Evolutionary conservation across 2,113 vertebrate genomes (phyloP).

Genomic region (Bubalus kerabau): DNA sequence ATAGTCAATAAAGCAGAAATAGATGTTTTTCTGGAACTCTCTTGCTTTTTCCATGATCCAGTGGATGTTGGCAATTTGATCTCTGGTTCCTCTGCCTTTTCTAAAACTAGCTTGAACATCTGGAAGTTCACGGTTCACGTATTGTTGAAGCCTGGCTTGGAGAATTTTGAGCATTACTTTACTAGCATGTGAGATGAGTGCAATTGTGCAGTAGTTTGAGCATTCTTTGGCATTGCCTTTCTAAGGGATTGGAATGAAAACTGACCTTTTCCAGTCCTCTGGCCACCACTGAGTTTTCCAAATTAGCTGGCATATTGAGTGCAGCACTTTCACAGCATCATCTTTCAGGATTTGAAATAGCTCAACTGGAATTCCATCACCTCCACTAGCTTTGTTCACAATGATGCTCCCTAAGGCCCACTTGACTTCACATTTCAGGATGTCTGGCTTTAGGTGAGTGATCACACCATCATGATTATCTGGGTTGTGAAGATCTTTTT

Average conservation of each 20-base stretch:
- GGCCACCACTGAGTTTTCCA: background rate
- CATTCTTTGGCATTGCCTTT: background rate
- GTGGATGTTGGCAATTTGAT: no score
- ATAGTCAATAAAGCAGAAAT: no score
- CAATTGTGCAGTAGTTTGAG: fast-evolving
- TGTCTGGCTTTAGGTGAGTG: background rate
- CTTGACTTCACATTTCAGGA: background rate
- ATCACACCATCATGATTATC: no score
- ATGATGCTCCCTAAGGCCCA: background rate
- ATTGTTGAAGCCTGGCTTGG: no score
- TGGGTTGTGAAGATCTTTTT: background rate
- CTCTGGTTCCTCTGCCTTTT: no score
- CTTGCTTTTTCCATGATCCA: no score
- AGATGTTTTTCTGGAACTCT: no score
- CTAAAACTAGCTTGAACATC: no score
- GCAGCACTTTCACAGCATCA: background rate
- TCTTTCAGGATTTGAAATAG: background rate
- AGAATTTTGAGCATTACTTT: background rate
- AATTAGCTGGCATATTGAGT: background rate
- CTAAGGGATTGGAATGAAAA: background rate
- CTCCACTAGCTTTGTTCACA: fast-evolving
- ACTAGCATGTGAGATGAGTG: background rate
- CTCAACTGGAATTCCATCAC: background rate
- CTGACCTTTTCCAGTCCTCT: background rate
- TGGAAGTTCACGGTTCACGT: no score